Percentiles rank a stretch among this genome's conserved stretches.
Conservation (phyloP, 2,797 vertebrate genomes). For the Danio tinwini region DNA sequence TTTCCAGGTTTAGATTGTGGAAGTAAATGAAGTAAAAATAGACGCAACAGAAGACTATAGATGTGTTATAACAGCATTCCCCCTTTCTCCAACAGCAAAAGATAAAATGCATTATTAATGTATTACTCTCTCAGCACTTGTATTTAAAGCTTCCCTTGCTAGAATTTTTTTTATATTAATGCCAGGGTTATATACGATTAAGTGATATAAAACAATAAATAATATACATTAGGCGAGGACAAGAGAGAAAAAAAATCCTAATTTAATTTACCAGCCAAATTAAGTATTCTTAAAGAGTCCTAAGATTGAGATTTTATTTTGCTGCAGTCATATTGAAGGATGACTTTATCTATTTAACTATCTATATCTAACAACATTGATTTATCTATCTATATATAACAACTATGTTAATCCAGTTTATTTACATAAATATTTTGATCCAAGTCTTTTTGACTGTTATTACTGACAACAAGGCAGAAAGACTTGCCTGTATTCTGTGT, state of each 20-base stretch:
- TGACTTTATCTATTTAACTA: background rate
- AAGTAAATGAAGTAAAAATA: conserved; percentile 3
- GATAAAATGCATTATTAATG: background rate
- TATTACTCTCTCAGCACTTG: background rate
- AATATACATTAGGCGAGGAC: too few species aligned
- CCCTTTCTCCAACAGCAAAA: background rate
- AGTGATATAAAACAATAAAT: background rate
- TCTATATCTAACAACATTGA: too few species aligned
- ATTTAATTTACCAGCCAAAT: background rate
- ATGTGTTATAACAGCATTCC: background rate
- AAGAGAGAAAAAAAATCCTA: too few species aligned
- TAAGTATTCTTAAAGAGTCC: background rate
- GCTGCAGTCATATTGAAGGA: background rate
- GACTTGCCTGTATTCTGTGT: background rate
- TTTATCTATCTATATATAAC: background rate
- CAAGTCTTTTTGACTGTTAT: background rate
- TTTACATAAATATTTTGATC: background rate
- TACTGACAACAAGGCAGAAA: background rate
- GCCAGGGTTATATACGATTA: background rate
- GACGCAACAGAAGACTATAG: background rate
- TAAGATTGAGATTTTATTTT: background rate
- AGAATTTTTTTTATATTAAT: background rate
- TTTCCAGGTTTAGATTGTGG: background rate
- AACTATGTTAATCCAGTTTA: background rate
- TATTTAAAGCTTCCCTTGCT: background rate